Evolutionary conservation across 2,113 vertebrate species (phyloP), one percentile per base, ranked within the genome.

Genomic region (Chamaea fasciata): DNA sequence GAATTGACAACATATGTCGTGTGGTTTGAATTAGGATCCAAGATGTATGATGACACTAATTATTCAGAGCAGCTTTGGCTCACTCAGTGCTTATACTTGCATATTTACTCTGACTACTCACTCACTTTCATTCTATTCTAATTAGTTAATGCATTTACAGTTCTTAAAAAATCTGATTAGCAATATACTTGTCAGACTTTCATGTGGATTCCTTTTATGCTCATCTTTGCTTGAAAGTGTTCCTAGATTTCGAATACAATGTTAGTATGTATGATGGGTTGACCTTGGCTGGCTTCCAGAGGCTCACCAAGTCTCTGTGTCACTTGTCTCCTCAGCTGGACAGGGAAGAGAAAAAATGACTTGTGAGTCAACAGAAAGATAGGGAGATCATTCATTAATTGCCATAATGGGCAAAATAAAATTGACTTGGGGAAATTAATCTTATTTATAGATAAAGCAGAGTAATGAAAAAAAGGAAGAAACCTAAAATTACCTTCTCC

Each of bases 101-200:
- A 46, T 89, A 47, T 91, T 83, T 84, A 56, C 31, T 52, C 69
- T 82, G 64, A 31, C 23, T 77, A 27, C 9, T 80, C 33, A 64
- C 63, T n/a, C n/a, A 42, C 18, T 87, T 65, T 83, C 30, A 69
- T 81, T 79, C 33, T 77, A 31, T 60, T 94, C 41, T 91, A 30
- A 64, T 76, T 73, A 76, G 6, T 89, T 68, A 60, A 64, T 35
- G 10, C 5, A 42, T 68, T 80, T 39, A 27, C 67, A 30, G 35
- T 67, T 75, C 47, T 28, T 4, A 0, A 26, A 52, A 55, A 68
- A 47, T 39, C 17, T 67, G 26, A 50, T 79, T 94, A 88, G 31
- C 5, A 17, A 10, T 14, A 50, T 22, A 28, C 17, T 75, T 76
- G 56, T 23, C 41, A 62, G 67, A 70, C 90, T 90, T 90, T 87